A percentile compares a stretch with the other conserved stretches of the same genome.
phyloP scores from a whole-genome alignment of 2,113 vertebrate genomes.

The Festucalex cinctus region DNA sequence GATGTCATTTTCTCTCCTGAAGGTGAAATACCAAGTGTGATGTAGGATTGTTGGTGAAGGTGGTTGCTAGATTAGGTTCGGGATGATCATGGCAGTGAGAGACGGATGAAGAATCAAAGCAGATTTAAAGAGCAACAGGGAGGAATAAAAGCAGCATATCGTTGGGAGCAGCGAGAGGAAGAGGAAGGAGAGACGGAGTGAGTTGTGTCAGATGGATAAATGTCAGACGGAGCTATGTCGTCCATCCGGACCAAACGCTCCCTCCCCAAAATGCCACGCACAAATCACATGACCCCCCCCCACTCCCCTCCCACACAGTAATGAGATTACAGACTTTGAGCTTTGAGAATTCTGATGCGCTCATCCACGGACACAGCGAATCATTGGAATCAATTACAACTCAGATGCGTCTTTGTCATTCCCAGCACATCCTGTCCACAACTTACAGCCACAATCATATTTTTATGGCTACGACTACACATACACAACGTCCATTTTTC shows the following conservation, averaged over 20 bases:
- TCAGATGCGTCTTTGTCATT: conserved; percentile 37
- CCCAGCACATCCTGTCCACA: conserved; percentile 16
- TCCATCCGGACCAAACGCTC: conserved; percentile 46
- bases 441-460: conserved; percentile 2
- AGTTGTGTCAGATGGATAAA: conserved; percentile 67
- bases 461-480: not conserved
- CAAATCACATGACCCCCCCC: conserved; percentile 55
- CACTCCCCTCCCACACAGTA: conserved; percentile 55
- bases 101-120: conserved; percentile 1
- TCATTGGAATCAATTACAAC: conserved; percentile 50
- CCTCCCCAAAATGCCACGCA: conserved; percentile 64
- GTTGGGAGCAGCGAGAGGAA: not conserved
- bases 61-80: conserved; percentile 6
- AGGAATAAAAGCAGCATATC: not conserved
- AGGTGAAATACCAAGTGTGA: not conserved
- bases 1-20: not conserved
- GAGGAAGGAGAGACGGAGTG: conserved; percentile 25
- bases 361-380: conserved; percentile 35
- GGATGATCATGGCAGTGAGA: not conserved
- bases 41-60: conserved; percentile 2
- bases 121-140: conserved; percentile 15
- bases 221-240: conserved; percentile 61
- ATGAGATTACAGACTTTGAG: conserved; percentile 73
- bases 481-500: not conserved
- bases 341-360: conserved; percentile 50